Evolutionary conservation across 2,113 vertebrate species (phyloP), one percentile per base, ranked within the genome.

Genomic region (Thamnophis sirtalis): DNA sequence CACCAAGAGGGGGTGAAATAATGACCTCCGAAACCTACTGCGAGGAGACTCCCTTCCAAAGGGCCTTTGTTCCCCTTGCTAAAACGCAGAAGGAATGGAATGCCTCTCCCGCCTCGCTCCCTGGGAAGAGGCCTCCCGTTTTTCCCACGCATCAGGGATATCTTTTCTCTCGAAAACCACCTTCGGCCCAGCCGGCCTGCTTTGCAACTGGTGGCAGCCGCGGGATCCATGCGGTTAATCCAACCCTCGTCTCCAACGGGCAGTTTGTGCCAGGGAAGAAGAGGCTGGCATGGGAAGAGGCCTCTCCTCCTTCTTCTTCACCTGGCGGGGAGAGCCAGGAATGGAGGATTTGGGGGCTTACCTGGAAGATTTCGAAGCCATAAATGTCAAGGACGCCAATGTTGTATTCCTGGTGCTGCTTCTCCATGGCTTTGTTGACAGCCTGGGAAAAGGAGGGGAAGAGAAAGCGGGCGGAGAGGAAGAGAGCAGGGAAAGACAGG

Each of bases 301-400:
- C 5, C 63, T 73, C n/a, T n/a, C n/a, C n/a, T n/a, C n/a, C n/a
- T n/a, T n/a, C n/a, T 7, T 2, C 13, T 73, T 73, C 68, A 33
- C 13, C 68, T 4, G 2, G 28, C 0, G 11, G 11, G 28, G 28
- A 33, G n/a, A 33, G n/a, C n/a, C 63, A 15, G 63, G 63, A n/a
- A 68, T 15, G 63, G 63, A n/a, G 11, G 63, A 3, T 5, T 5
- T 33, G 0, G 73, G 3, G 33, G 17, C 4, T 26, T 88, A 98
- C 98, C 97, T 98, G 98, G 93, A 98, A 98, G 91, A 98, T 98
- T 96, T 98, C 98, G 22, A 98, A 98, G 90, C 98, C 98, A 11
- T 98, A 98, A 90, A 98, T 98, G 93, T 98, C 98, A 8, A 98
- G 94, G 9, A 98, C 98, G 0, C 98, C 98, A 0, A 98, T 97